phyloP scores from a whole-genome alignment of 2,888 invertebrate genomes.

The Agrotis clavis region DNA sequence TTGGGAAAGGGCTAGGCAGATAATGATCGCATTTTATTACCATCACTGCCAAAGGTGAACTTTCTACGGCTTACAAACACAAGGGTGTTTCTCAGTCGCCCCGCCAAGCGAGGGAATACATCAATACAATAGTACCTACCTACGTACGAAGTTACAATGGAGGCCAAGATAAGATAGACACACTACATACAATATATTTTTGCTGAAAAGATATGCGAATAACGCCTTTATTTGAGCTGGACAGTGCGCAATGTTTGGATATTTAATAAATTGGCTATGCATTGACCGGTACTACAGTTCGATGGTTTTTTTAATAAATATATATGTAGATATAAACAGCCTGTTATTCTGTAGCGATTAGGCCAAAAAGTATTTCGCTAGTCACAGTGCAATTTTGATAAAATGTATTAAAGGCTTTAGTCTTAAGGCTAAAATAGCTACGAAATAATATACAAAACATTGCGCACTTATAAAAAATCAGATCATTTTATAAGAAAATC shows the following conservation, averaged over 20 bases:
- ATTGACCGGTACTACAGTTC: neutral
- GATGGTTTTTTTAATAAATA: neutral
- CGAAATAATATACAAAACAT: constrained; percentile 23
- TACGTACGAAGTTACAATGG: constrained; percentile 66
- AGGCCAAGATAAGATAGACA: constrained; percentile 65
- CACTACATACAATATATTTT: constrained; percentile 47
- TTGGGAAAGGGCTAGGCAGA: no score
- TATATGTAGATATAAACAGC: neutral
- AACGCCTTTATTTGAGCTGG: constrained; percentile 1
- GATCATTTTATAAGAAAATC: neutral
- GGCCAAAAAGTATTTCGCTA: constrained; percentile 6
- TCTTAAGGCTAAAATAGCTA: no score
- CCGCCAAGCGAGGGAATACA: constrained; percentile 75
- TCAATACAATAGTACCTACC: constrained; percentile 67
- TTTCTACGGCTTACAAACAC: constrained; percentile 73
- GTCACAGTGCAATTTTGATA: no score
- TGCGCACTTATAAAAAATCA: constrained; percentile 21
- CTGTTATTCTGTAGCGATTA: neutral
- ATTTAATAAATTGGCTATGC: neutral
- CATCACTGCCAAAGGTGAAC: constrained; percentile 65
- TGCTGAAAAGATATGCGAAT: constrained; percentile 29
- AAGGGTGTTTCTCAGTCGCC: constrained; percentile 77
- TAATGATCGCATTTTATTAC: no score
- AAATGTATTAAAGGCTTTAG: no score
- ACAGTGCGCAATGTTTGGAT: constrained; percentile 19